phyloP scores from a whole-genome alignment of 2,797 vertebrate species.

The Leuciscus waleckii region DNA sequence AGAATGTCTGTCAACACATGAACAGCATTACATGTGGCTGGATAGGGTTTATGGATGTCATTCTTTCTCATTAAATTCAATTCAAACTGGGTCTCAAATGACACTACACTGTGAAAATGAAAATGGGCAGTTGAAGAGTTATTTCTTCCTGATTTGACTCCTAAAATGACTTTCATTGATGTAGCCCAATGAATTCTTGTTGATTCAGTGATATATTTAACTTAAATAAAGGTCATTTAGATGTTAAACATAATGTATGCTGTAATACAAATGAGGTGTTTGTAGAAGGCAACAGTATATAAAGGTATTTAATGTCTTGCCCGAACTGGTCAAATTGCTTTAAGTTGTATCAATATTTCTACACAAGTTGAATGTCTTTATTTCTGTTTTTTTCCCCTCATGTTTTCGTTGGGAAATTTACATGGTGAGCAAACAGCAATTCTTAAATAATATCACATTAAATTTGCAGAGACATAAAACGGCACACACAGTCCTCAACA shows the following conservation, averaged over 20 bases:
- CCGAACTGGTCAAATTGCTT: no score
- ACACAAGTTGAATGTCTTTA: background rate
- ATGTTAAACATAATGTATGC: background rate
- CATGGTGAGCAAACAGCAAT: background rate
- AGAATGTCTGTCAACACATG: slow-evolving; percentile 71
- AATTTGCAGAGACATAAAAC: background rate
- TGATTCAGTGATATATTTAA: background rate
- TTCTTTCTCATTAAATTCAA: slow-evolving; percentile 69
- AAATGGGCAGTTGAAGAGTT: slow-evolving; percentile 12
- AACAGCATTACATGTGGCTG: slow-evolving; percentile 68
- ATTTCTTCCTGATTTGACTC: slow-evolving; percentile 5
- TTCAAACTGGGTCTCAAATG: slow-evolving; percentile 65
- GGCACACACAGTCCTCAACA: background rate
- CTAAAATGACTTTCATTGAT: background rate
- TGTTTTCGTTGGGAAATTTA: background rate
- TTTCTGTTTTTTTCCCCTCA: background rate
- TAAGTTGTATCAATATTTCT: background rate
- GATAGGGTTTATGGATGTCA: slow-evolving; percentile 69
- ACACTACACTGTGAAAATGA: slow-evolving; percentile 39
- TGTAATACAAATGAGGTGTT: background rate
- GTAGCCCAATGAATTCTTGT: background rate
- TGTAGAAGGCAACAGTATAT: background rate
- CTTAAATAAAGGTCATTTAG: background rate
- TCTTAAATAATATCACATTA: background rate
- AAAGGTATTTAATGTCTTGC: background rate